Evolutionary conservation across 2,888 invertebrate species (phyloP), one percentile per base, ranked within the genome.

Genomic region (Caenorhabditis imperialis): DNA sequence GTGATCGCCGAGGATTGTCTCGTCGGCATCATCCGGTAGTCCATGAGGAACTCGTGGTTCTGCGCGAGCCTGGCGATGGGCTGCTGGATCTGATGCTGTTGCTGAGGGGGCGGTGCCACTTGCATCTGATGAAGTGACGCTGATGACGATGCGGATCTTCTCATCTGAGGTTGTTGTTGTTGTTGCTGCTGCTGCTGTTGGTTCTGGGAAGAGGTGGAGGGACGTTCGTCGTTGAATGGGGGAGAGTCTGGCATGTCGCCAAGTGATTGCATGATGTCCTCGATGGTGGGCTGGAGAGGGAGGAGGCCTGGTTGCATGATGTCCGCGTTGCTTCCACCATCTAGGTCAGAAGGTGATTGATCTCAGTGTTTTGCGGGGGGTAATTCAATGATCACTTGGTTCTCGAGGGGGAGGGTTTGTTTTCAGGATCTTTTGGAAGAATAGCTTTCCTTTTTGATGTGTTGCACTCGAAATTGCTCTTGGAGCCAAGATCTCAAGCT

Each of bases 221-320:
- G 54, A 6, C 53, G 42, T 22, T 42, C 50, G 7, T 30, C 33
- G 12, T 25, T 40, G 22, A 60, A 58, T 12, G 55, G 63, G 1
- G 72, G 72, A 2, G 63, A 58, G 10, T 73, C 73, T 1, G 73
- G 65, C 45, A 75, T 61, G 35, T 65, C 54, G 38, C 61, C 63
- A 3, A 80, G 45, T 5, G 67, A 60, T 25, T 71, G 67, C 85
- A 86, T 88, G 33, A 88, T 88, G 47, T 88, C 88, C 45, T 88
- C 88, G 38, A 88, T 72, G 45, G 84, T 95, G 78, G 99, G 98
- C 90, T 99, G 98, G 74, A 99, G 91, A 60, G 97, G 96, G 40
- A 96, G 94, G 87, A 99, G 92, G 88, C 96, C 96, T 57, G 99
- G 99, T 90, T 99, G 99, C 89, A 99, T 96, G 88, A 98, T 95